Conservation (phyloP, 2,888 invertebrate genomes). For the Callinectes sapidus region DNA sequence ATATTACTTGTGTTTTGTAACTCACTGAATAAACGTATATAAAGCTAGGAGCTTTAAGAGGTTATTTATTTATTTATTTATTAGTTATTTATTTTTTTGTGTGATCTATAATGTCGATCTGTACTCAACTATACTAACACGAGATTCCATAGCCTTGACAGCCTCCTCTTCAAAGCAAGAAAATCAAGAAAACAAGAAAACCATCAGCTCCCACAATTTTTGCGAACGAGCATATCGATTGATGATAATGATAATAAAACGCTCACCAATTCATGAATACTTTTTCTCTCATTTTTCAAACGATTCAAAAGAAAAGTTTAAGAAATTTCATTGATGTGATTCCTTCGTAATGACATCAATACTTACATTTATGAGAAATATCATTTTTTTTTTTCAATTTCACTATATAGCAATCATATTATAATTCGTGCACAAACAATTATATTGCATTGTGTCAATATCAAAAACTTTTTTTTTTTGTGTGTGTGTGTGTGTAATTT, state of each 20-base stretch:
- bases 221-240: not conserved
- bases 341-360: not conserved
- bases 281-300: not conserved
- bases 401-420: not conserved
- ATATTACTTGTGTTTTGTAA: not conserved
- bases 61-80: not conserved
- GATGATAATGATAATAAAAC: not conserved
- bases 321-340: not conserved
- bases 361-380: no score
- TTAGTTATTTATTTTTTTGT: not conserved
- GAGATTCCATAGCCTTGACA: not conserved
- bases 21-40: not conserved
- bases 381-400: no score
- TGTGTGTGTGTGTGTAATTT: not conserved
- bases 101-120: no score
- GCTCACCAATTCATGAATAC: not conserved
- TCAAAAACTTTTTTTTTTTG: not conserved
- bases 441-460: not conserved
- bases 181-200: not conserved
- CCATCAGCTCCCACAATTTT: not conserved
- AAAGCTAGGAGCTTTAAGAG: not conserved
- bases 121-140: not conserved
- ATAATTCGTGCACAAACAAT: not conserved
- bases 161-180: not conserved
- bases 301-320: not conserved